Evolutionary conservation across 2,888 invertebrate genomes (phyloP).

Genomic region (Flabesymbios commensalis): DNA sequence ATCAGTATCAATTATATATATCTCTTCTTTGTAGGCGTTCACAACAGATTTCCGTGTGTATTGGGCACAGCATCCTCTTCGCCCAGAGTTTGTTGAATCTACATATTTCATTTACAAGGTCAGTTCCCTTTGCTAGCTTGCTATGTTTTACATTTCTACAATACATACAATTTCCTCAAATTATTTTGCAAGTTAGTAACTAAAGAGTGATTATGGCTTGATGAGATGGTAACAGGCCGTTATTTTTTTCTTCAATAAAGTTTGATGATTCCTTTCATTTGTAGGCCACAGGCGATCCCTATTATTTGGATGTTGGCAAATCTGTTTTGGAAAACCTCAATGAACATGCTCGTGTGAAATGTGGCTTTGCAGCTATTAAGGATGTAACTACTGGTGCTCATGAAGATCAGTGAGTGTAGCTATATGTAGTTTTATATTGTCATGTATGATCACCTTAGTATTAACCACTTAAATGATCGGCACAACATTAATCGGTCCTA

Average conservation of each 20-base stretch:
- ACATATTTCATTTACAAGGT: slow-evolving; percentile 90
- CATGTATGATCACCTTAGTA: no score
- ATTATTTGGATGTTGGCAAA: slow-evolving; percentile 91
- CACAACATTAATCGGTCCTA: no score
- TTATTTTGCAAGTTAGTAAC: no score
- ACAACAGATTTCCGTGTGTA: slow-evolving; percentile 97
- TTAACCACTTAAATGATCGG: no score
- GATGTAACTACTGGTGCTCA: slow-evolving; percentile 88
- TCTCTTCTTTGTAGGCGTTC: slow-evolving; percentile 71
- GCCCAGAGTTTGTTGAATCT: slow-evolving; percentile 97
- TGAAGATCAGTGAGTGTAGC: slow-evolving; percentile 72
- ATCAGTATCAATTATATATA: no score
- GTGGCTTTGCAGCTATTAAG: slow-evolving; percentile 97
- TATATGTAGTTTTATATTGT: no score
- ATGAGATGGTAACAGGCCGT: no score
- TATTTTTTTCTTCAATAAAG: no score
- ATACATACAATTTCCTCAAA: no score
- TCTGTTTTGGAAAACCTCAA: slow-evolving; percentile 86
- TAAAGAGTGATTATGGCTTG: no score
- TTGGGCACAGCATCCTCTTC: slow-evolving; percentile 95
- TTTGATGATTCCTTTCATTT: no score
- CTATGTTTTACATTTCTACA: no score
- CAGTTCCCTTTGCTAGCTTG: slow-evolving; percentile 24
- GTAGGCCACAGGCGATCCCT: slow-evolving; percentile 89
- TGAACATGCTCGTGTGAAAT: slow-evolving; percentile 86